A percentile compares a stretch with the other conserved stretches of the same genome.
phyloP scores from a whole-genome alignment of 1,140 invertebrate species.

The Oscheius sp. region DNA sequence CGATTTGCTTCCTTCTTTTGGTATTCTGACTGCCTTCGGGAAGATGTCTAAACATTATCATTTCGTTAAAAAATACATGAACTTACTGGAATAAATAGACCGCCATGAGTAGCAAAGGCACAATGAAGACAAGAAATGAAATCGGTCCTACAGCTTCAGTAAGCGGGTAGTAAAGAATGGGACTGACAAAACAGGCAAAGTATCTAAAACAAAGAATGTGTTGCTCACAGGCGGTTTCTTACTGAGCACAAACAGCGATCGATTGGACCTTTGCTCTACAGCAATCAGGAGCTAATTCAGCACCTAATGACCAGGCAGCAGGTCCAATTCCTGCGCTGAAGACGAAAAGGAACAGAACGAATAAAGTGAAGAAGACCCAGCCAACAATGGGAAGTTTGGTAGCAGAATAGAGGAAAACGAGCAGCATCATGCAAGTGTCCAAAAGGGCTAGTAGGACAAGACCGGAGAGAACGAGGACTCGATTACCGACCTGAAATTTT shows the following conservation, averaged over 20 bases:
- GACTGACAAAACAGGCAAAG: conserved; percentile 36
- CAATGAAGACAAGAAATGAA: conserved; percentile 38
- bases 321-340: conserved; percentile 41
- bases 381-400: conserved; percentile 15
- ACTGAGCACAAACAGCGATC: conserved; percentile 26
- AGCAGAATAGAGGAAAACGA: conserved; percentile 22
- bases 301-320: conserved; percentile 35
- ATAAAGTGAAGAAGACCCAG: conserved; percentile 32
- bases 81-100: conserved; percentile 24
- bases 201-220: conserved; percentile 14
- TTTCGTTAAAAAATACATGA: too few species aligned
- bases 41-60: background rate
- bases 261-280: conserved; percentile 31
- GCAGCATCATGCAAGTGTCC: conserved; percentile 39
- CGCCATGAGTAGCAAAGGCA: conserved; percentile 24
- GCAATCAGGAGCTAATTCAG: conserved; percentile 18
- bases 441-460: conserved; percentile 29
- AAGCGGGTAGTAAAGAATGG: conserved; percentile 31
- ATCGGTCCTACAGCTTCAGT: conserved; percentile 19
- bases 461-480: conserved; percentile 14
- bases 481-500: conserved; percentile 24
- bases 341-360: conserved; percentile 38
- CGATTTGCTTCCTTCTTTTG: background rate
- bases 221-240: background rate
- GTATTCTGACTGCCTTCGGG: background rate